Base-by-base conservation (phyloP, 2,797 vertebrate species). In the Gymnothorax reevesii region DNA sequence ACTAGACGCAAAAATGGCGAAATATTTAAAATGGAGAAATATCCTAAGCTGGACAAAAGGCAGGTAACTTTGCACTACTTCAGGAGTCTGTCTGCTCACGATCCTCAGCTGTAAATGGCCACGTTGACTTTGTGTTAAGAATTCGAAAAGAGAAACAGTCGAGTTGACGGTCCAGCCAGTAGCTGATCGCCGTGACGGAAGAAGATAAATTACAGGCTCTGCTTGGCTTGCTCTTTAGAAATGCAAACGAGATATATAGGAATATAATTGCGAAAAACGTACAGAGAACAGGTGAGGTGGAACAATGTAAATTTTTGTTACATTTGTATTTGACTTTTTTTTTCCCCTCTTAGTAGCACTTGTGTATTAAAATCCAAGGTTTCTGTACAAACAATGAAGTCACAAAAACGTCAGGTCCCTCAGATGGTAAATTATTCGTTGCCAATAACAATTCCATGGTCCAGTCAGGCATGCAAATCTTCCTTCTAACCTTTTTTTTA, bases 381-480 rank as follows among this genome's bases (percentile, higher is more conserved):
- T 83, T 89, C 88, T 60, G 84, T 87, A 73, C 82, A 88, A 90
- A 87, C 87, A 87, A 86, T 88, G 83, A n/a, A 71, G 59, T n/a
- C 20, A 84, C 77, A 62, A 9, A 8, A 83, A 83, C 7, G 82
- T 80, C 75, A 54, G 77, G 85, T 91, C 89, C 89, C 71, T 71
- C 22, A 75, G 42, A 73, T 66, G 52, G n/a, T 57, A 27, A 83
- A 27, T 9, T 84, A n/a, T 4, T 69, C 49, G 54, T 52, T 69
- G 20, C 90, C 87, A 22, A 55, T 80, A 80, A 80, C 77, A 80
- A 55, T 80, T 54, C 25, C 77, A 55, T 57, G 3, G 86, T 33
- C 88, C 89, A 25, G 85, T 88, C 87, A 57, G 92, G 89, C 89
- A 91, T 87, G 84, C 90, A 88, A 87, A 91, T 92, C 49, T 52